Evolutionary conservation across 2,888 invertebrate species (phyloP).

Genomic region (Bhutanitis thaidina): DNA sequence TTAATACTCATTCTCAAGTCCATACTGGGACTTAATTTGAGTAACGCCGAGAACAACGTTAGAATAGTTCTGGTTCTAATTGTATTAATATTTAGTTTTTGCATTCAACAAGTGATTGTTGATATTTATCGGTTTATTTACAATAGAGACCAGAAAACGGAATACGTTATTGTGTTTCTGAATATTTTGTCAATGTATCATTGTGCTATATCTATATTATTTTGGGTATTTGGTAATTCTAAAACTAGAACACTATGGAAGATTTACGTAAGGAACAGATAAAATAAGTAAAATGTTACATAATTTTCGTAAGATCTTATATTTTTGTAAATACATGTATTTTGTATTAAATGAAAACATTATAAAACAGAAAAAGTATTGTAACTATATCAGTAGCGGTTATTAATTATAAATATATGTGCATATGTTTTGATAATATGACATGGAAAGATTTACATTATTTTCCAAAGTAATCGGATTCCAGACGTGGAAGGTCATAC

Average conservation of each 20-base stretch:
- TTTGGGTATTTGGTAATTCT: slow-evolving; percentile 65
- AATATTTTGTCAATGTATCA: slow-evolving; percentile 46
- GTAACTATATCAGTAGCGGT: too few species aligned
- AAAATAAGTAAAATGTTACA: too few species aligned
- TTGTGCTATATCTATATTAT: slow-evolving; percentile 53
- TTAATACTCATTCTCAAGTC: slow-evolving; percentile 46
- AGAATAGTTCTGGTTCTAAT: slow-evolving; percentile 53
- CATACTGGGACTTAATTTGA: slow-evolving; percentile 42
- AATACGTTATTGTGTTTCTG: slow-evolving; percentile 24
- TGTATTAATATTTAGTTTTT: slow-evolving; percentile 53
- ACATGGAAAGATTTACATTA: too few species aligned
- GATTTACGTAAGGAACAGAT: slow-evolving; percentile 12
- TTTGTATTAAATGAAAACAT: too few species aligned
- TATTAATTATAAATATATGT: too few species aligned
- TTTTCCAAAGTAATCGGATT: too few species aligned
- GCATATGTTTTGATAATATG: too few species aligned
- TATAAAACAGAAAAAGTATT: too few species aligned
- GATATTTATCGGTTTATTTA: slow-evolving; percentile 50
- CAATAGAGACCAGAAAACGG: slow-evolving; percentile 22
- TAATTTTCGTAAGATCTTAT: too few species aligned
- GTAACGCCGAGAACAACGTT: slow-evolving; percentile 37
- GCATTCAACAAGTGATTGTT: slow-evolving; percentile 52
- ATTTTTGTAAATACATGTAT: too few species aligned
- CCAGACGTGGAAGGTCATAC: too few species aligned
- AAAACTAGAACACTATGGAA: slow-evolving; percentile 57